A percentile compares a stretch with the other conserved stretches of the same genome.
These are phyloP conservation scores for Oreocharis arfaki DNA, from an alignment of 2,113 vertebrate species.

Conservation along the genomic window DNA sequence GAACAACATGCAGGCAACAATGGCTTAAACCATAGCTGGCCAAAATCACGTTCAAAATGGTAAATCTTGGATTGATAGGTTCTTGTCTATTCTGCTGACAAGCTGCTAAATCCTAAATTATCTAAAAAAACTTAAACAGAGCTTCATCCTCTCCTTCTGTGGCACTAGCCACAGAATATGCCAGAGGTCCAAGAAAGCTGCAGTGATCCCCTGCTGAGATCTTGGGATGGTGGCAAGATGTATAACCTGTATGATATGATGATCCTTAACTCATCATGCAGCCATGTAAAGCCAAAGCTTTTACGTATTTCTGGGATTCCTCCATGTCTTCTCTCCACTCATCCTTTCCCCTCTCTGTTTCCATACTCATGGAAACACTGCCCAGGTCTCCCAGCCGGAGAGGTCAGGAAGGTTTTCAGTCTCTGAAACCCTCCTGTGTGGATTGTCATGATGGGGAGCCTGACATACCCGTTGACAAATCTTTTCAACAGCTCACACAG, in stretches of 20 bases:
- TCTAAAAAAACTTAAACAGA: not conserved
- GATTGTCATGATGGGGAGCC: not conserved
- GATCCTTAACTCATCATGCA: not conserved
- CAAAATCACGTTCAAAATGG: not conserved
- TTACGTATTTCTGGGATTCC: not conserved
- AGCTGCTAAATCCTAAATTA: not conserved
- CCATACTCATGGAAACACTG: not conserved
- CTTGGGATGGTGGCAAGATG: not conserved
- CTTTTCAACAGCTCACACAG: not conserved
- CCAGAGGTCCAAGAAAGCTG: not conserved
- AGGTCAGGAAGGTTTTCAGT: not conserved
- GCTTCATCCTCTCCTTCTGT: not conserved
- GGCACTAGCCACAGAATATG: not conserved
- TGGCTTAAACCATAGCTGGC: not conserved
- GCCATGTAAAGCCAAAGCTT: not conserved
- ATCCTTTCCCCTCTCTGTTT: not conserved
- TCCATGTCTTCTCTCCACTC: not conserved
- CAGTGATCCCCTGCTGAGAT: not conserved
- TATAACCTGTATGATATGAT: not conserved
- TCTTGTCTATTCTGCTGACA: not conserved
- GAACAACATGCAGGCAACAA: not conserved
- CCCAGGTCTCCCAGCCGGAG: not conserved
- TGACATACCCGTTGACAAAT: rapidly evolving
- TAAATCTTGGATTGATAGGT: not conserved
- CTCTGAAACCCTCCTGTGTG: not conserved